phyloP scores from a whole-genome alignment of 1,140 invertebrate species.

The Himalopsyche phryganea region DNA sequence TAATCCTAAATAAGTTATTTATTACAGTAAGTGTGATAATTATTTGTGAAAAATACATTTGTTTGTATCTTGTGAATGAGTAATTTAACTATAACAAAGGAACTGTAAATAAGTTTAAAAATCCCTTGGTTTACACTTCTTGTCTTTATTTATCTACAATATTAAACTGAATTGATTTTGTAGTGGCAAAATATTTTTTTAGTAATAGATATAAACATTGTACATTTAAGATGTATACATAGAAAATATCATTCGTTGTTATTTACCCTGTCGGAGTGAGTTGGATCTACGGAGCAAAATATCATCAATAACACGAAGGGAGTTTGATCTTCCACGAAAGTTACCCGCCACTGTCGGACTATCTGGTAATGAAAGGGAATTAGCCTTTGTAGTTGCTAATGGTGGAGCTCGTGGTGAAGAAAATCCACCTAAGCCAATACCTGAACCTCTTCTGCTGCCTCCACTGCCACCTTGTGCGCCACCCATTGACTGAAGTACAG shows the following conservation, averaged over 20 bases:
- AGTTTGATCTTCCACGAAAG: constrained; percentile 78
- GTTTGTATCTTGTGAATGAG: too few species aligned
- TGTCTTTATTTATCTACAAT: too few species aligned
- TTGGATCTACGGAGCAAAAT: constrained; percentile 78
- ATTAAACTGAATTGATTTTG: too few species aligned
- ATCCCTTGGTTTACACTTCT: too few species aligned
- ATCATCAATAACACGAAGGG: constrained; percentile 78
- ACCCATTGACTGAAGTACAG: constrained; percentile 61
- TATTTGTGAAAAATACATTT: too few species aligned
- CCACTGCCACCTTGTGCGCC: constrained; percentile 38
- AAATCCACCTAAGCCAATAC: constrained; percentile 55
- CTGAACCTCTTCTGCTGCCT: constrained; percentile 57
- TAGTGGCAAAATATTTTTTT: too few species aligned
- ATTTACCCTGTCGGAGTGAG: constrained; percentile 69
- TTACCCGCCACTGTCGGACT: constrained; percentile 75
- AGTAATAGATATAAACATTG: too few species aligned
- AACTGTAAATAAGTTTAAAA: too few species aligned
- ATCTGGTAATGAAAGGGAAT: constrained; percentile 82
- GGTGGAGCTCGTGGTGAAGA: constrained; percentile 68
- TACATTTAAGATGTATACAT: too few species aligned
- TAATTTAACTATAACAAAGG: too few species aligned
- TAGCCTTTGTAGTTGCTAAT: constrained; percentile 77
- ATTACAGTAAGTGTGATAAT: too few species aligned
- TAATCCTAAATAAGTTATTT: constrained; percentile 44
- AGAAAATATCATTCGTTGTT: too few species aligned